Base-by-base conservation (phyloP, 2,113 vertebrate species). In the Tragelaphus scriptus region DNA sequence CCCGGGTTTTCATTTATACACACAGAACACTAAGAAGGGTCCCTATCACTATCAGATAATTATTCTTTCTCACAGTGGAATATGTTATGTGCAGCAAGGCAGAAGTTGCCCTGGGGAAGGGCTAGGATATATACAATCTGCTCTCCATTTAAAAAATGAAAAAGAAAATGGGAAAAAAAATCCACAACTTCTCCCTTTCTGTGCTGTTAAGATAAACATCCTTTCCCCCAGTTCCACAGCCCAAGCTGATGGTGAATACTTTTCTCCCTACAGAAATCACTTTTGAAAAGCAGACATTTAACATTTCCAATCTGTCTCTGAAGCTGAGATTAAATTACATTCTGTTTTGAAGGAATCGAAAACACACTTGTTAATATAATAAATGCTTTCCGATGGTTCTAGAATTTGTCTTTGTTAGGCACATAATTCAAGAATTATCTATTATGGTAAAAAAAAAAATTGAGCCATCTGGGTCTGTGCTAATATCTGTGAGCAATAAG, bases 361-460 rank as follows among this genome's bases (percentile, higher is more conserved):
- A 98, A 98, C 88, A 93, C 8, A 97, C 98, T 97, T 97, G 96
- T 98, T 98, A 98, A 96, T 98, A 97, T 98, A 98, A 98, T 97
- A 98, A 98, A 98, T 95, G 93, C 56, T 96, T 98, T 98, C 98
- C 91, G 88, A 97, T 87, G 82, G 79, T 95, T 97, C 93, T 80
- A 96, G 98, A 97, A 98, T 96, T 98, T 14, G 5, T 98, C 98
- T 98, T 95, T 98, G 95, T 97, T 98, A 98, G 98, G 95, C 90
- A 93, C 98, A 98, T 98, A 97, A 98, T 97, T 98, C 98, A 96
- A 93, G 95, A 98, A 98, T 98, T 97, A 98, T 98, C 98, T 98
- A 40, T 96, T 97, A 97, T 87, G 95, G 87, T 87, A 82, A 68
- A 96, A 98, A 97, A 97, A 97, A 98, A 98, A 96, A 97, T 77